Evolutionary conservation across 2,797 vertebrate species (phyloP), one percentile per base, ranked within the genome.

Genomic region (Nyctalus aviator): DNA sequence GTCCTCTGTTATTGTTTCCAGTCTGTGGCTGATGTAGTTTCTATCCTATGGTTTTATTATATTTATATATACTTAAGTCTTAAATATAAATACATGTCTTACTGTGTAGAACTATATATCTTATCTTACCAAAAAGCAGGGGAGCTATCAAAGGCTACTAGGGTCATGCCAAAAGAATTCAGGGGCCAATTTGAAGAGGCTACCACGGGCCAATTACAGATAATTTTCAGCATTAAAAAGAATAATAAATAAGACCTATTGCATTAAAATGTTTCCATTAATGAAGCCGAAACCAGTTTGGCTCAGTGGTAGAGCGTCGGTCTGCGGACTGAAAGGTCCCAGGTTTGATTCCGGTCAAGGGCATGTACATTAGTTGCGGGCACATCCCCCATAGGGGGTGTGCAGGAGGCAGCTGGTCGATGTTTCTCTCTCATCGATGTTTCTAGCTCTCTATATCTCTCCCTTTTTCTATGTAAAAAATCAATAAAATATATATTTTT

Each of bases 71-170:
- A 46, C 68, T 83, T 20, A 90, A 23, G 23, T 83, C 83, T 88
- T 91, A 94, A 88, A 83, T 79, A 72, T 87, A 64, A 83, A 88
- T 37, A 85, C 46, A 89, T 18, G 68, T 62, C 46, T 77, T 90
- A 78, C 15, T 35, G 14, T 90, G 25, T 82, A 12, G 25, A 89
- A 91, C 48, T 89, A 76, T 59, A 73, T 9, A 91, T 83, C 76
- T 71, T 72, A 66, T 89, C 48, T 32, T 12, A 90, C 46, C 21
- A 82, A 88, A 77, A 10, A 93, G 35, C 30, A 89, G 71, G n/a
- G 64, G 10, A 48, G 4, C 9, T 73, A 69, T 50, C 32, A 71
- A 66, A 71, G 55, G 83, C 27, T 59, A 37, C n/a, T 53, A 82
- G n/a, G 8, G 2, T 57, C 30, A 35, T 41, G 66, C 59, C 44